Base-by-base conservation (phyloP, 2,113 vertebrate genomes). In the Tamias sibiricus region DNA sequence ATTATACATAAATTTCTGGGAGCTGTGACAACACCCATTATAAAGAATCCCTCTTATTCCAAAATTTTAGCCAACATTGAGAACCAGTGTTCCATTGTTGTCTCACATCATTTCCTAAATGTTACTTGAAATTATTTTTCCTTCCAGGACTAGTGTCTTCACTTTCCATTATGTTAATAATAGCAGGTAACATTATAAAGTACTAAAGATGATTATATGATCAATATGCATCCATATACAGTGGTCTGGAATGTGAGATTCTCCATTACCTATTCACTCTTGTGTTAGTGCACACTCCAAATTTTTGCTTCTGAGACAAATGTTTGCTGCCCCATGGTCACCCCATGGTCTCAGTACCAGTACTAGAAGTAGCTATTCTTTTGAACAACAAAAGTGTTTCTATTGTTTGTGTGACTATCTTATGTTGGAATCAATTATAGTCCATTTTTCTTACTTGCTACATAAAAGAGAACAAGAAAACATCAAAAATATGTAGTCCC, bases 121-220 rank as follows among this genome's bases (percentile, higher is more conserved):
- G 44, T 93, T 79, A 32, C 32, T 79, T 79, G 57, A 69, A 87
- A 57, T 84, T 74, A 90, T 76, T 40, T 90, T 90, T 76, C 49
- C 42, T 44, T 62, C 35, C 35, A 62, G 68, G 47, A 5, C 22
- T 35, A 30, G 5, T 90, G 64, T 35, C 32, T 14, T 59, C 42
- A 42, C 72, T 72, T 68, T 72, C 12, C 35, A 77, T 37, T 42
- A 74, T 35, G 8, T 47, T 42, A 82, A 47, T 71, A 71, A 64
- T 28, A 92, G 90, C 17, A 77, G 40, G 19, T 19, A 62, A 62
- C 11, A 59, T 32, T 76, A 37, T 11, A 87, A 62, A 90, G n/a
- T 37, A 62, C 17, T 76, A 87, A 91, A 83, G 47, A 26, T 66
- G 74, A 71, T 37, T 28, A n/a, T 4, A 59, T 0, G 22, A 76